phyloP scores from a whole-genome alignment of 1,140 invertebrate genomes.

The Nautilus pompilius region DNA sequence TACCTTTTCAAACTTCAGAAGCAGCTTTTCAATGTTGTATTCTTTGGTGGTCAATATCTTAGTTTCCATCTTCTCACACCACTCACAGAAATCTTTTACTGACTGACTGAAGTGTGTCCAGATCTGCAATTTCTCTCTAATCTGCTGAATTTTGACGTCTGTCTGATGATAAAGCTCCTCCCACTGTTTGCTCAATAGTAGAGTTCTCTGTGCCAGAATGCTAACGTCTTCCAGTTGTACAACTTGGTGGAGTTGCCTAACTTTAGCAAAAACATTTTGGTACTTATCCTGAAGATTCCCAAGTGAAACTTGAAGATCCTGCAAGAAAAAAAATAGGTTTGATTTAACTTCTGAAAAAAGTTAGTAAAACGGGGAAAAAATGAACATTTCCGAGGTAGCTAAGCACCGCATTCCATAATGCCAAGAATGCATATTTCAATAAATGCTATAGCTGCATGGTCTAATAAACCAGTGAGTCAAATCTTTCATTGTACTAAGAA shows the following conservation, averaged over 20 bases:
- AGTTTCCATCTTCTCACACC: constrained; percentile 43
- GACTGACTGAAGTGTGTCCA: constrained; percentile 37
- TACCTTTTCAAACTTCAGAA: constrained; percentile 47
- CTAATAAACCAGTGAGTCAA: too few relatives aligned
- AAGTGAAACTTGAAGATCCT: constrained; percentile 41
- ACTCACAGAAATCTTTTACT: constrained; percentile 32
- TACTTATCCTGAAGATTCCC: constrained; percentile 43
- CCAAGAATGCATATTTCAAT: too few relatives aligned
- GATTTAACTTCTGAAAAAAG: too few relatives aligned
- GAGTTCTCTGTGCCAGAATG: constrained; percentile 68
- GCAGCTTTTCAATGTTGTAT: constrained; percentile 45
- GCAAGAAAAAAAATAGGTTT: neutral
- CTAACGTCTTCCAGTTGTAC: constrained; percentile 85
- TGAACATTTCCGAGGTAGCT: too few relatives aligned
- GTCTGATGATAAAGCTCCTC: constrained; percentile 40
- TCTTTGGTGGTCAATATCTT: constrained; percentile 37
- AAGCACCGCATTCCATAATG: too few relatives aligned
- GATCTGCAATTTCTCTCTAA: constrained; percentile 34
- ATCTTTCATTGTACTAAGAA: too few relatives aligned
- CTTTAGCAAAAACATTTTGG: constrained; percentile 64
- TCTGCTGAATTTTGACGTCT: constrained; percentile 26
- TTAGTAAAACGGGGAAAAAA: too few relatives aligned
- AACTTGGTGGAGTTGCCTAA: constrained; percentile 79
- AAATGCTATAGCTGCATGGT: too few relatives aligned
- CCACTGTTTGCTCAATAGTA: constrained; percentile 67